These are phyloP conservation scores for Epizoanthus scotinus DNA, from an alignment of 92 coral and sea anemone species.

Conservation along the genomic window DNA sequence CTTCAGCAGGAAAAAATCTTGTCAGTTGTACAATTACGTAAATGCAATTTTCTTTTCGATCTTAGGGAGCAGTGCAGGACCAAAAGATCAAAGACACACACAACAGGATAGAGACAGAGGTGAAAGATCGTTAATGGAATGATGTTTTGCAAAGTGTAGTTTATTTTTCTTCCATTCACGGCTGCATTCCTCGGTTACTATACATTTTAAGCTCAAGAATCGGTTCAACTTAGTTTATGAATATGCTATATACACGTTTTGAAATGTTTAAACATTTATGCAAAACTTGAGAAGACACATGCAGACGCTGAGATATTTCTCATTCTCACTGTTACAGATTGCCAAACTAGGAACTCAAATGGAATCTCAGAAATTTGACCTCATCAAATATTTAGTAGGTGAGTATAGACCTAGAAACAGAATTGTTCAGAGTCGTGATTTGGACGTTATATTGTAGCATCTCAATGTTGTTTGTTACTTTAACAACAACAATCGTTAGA, in stretches of 20 bases:
- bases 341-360: conserved; percentile 94
- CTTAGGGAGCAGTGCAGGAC: conserved; percentile 84
- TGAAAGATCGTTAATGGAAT: conserved; percentile 20
- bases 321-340: conserved; percentile 50
- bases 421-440: background rate
- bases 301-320: background rate
- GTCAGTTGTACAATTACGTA: background rate
- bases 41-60: background rate
- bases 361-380: conserved; percentile 94
- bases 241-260: too few relatives aligned
- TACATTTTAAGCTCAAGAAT: too few relatives aligned
- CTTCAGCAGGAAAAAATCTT: too few relatives aligned
- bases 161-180: too few relatives aligned
- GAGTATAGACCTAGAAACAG: conserved; percentile 19
- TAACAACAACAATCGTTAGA: too few relatives aligned
- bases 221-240: too few relatives aligned
- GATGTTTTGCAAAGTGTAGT: too few relatives aligned
- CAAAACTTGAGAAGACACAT: too few relatives aligned
- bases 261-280: too few relatives aligned
- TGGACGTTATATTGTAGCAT: too few relatives aligned
- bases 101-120: conserved; percentile 97
- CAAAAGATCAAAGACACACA: conserved; percentile 93
- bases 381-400: conserved; percentile 97
- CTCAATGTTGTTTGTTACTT: too few relatives aligned
- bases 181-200: too few relatives aligned